Evolutionary conservation across 2,888 invertebrate genomes (phyloP), one percentile per base, ranked within the genome.

Genomic region (Melinaea marsaeus): DNA sequence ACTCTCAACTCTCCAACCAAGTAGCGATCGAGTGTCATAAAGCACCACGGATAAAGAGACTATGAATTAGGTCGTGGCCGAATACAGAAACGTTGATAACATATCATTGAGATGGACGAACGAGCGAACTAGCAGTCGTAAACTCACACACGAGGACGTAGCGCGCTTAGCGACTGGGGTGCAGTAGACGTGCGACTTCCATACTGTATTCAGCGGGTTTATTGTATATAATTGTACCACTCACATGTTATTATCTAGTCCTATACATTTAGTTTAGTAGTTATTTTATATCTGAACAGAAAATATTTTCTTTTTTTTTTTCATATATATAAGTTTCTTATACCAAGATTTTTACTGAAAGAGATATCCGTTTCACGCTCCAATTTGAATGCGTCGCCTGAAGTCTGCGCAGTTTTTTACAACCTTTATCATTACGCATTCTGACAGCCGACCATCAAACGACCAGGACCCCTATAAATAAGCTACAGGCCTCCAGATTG

Each of bases 401-500:
- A 51, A 62, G 83, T 79, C 74, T 79, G 68, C 66, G n/a, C 42
- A 58, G 63, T 72, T 80, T 82, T 84, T 85, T 85, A 85, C 79
- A 84, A 75, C 81, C 84, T 87, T 87, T 87, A 89, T 88, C 89
- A 89, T 89, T 86, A 86, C 85, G 81, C 85, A 86, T 90, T 89
- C 87, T 80, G 84, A 79, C 84, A 82, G 79, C 77, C 81, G 82
- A 81, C 86, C 88, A 87, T 90, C 88, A 89, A 86, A 84, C 79
- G 80, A 74, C 79, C 81, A 72, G 81, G 84, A 84, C 86, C 88
- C 80, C 85, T 78, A 88, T 89, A 89, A 90, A 90, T 88, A 89
- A 89, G 85, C 84, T 82, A 83, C 83, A 72, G 80, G 84, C 80
- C 81, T 81, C 84, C 87, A 90, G 90, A 89, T 89, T 90, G 89